phyloP scores from a whole-genome alignment of 2,113 vertebrate genomes.

The Xerus inauris region DNA sequence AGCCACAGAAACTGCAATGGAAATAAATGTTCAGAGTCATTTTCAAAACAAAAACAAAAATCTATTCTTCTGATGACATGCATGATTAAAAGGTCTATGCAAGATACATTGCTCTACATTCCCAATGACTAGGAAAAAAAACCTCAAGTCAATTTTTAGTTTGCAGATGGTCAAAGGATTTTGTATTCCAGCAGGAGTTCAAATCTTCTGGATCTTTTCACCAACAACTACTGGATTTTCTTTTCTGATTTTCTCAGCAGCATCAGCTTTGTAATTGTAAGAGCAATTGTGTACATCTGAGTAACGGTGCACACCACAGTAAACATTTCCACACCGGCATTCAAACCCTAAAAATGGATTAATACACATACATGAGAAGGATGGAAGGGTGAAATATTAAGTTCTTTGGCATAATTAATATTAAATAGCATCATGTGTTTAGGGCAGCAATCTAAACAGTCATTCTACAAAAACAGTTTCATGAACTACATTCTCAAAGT shows the following conservation, averaged over 20 bases:
- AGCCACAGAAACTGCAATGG: constrained; percentile 89
- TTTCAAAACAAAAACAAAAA: constrained; percentile 86
- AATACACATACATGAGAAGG: neutral
- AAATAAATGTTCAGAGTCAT: constrained; percentile 88
- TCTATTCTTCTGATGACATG: constrained; percentile 90
- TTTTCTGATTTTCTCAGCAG: constrained; percentile 95
- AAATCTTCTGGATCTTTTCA: constrained; percentile 95
- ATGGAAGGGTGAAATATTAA: neutral
- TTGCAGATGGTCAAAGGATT: constrained; percentile 88
- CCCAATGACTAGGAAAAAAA: constrained; percentile 87
- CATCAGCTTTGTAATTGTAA: constrained; percentile 95
- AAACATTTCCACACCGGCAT: constrained; percentile 93
- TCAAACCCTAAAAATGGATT: constrained; percentile 89
- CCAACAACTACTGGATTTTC: constrained; percentile 94
- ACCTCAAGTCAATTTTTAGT: constrained; percentile 88
- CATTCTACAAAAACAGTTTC: neutral
- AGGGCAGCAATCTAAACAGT: neutral
- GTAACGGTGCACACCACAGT: constrained; percentile 92
- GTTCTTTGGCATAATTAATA: neutral
- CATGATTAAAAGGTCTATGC: constrained; percentile 90
- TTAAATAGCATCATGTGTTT: neutral
- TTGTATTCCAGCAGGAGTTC: constrained; percentile 87
- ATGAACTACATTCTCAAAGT: neutral
- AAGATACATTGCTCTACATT: constrained; percentile 86
- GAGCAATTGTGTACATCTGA: constrained; percentile 94